These are phyloP conservation scores for Metallyticus violacea DNA, from an alignment of 2,888 invertebrate genomes.

Conservation along the genomic window DNA sequence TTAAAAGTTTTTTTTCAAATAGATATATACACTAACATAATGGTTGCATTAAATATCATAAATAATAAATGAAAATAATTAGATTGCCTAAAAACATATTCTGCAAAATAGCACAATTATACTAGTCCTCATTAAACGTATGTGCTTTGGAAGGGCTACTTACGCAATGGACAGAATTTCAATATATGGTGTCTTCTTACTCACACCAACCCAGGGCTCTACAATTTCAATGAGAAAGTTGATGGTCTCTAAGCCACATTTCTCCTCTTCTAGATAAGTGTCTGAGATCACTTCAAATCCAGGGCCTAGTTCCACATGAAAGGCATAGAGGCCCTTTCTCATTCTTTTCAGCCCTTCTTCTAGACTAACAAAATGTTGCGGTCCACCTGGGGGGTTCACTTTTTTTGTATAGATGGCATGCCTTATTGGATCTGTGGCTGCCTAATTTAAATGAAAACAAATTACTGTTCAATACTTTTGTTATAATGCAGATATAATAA, in stretches of 20 bases:
- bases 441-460: neutral
- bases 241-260: constrained; percentile 67
- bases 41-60: no score
- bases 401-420: constrained; percentile 53
- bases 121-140: no score
- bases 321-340: constrained; percentile 57
- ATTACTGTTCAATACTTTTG: no score
- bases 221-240: constrained; percentile 52
- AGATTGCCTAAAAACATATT: no score
- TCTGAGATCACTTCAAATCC: constrained; percentile 66
- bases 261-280: constrained; percentile 65
- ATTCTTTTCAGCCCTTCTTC: constrained; percentile 51
- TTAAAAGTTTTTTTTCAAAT: no score
- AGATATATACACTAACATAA: no score
- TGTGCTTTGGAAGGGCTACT: no score
- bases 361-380: constrained; percentile 49
- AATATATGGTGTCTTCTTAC: constrained; percentile 59
- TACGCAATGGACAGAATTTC: constrained; percentile 64
- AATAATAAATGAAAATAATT: no score
- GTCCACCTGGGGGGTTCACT: constrained; percentile 51
- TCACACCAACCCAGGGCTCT: constrained; percentile 62
- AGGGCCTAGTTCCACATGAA: constrained; percentile 64
- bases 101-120: no score
- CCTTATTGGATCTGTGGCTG: constrained; percentile 46
- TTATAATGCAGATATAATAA: no score